Conservation (phyloP, 2,797 vertebrate species). For the Neopelma chrysocephalum region DNA sequence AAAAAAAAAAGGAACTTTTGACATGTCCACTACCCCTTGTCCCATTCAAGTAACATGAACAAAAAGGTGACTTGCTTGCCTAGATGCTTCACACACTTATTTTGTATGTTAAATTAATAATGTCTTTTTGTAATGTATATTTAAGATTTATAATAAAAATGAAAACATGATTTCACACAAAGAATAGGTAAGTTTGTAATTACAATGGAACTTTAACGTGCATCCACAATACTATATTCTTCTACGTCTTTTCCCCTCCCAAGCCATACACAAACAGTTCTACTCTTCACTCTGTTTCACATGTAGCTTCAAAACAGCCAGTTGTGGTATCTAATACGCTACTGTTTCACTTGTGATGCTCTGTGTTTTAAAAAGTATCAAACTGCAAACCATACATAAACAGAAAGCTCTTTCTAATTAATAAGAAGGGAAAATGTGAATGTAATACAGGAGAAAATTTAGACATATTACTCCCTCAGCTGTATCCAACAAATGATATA, state of each 20-base stretch:
- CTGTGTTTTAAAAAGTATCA: neutral
- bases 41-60: constrained; percentile 26
- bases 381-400: constrained; percentile 13
- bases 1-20: constrained; percentile 39
- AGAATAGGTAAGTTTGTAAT: constrained; percentile 34
- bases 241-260: neutral
- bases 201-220: constrained; percentile 50
- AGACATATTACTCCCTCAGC: neutral
- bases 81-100: constrained; percentile 26
- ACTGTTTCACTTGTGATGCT: constrained; percentile 12
- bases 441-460: constrained; percentile 4
- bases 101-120: constrained; percentile 35
- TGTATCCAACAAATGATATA: neutral
- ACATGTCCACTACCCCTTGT: constrained; percentile 53
- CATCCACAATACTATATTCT: constrained; percentile 39
- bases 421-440: neutral
- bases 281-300: neutral
- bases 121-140: constrained; percentile 55
- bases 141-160: constrained; percentile 67
- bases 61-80: constrained; percentile 3
- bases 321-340: neutral
- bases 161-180: constrained; percentile 65
- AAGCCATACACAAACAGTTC: neutral
- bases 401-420: neutral
- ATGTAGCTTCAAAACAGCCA: neutral